These are phyloP conservation scores for Ypsolopha sequella DNA, from an alignment of 2,888 invertebrate species.

Conservation along the genomic window DNA sequence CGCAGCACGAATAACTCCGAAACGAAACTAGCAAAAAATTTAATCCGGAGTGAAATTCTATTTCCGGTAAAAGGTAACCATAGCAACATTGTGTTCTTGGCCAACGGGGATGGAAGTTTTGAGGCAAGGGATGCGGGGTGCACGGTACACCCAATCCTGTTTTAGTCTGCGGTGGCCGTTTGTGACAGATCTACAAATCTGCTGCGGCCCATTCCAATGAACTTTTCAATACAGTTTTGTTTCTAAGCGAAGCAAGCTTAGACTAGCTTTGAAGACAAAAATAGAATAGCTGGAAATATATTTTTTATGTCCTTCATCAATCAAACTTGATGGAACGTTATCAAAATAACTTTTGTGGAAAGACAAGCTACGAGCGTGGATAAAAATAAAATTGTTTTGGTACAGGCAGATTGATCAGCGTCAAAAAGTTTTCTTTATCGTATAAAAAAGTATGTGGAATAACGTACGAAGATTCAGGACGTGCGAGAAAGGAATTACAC, in stretches of 20 bases:
- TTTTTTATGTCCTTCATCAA: too few species aligned
- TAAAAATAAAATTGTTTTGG: too few species aligned
- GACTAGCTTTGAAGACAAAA: too few species aligned
- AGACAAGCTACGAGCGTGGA: too few species aligned
- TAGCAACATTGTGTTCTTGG: neutral
- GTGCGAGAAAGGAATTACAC: conserved; percentile 13
- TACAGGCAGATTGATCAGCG: too few species aligned
- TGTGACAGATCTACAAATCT: conserved; percentile 50
- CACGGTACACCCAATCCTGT: conserved; percentile 30
- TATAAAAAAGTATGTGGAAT: neutral
- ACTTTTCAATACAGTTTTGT: conserved; percentile 32
- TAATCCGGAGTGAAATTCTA: too few species aligned
- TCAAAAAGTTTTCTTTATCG: too few species aligned
- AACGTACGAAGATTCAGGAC: neutral
- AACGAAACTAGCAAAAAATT: too few species aligned
- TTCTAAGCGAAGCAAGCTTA: neutral
- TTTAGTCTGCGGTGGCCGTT: conserved; percentile 47
- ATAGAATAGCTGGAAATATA: too few species aligned
- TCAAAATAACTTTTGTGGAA: too few species aligned
- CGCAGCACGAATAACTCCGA: too few species aligned
- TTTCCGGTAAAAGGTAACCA: neutral
- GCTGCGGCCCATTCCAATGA: conserved; percentile 42
- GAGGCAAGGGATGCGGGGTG: neutral
- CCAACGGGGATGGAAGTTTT: neutral
- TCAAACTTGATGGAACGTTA: too few species aligned